Percentiles rank a stretch among this genome's conserved stretches.
These are phyloP conservation scores for Brachyhypopomus gauderio DNA, from an alignment of 2,113 vertebrate genomes.

Conservation along the genomic window DNA sequence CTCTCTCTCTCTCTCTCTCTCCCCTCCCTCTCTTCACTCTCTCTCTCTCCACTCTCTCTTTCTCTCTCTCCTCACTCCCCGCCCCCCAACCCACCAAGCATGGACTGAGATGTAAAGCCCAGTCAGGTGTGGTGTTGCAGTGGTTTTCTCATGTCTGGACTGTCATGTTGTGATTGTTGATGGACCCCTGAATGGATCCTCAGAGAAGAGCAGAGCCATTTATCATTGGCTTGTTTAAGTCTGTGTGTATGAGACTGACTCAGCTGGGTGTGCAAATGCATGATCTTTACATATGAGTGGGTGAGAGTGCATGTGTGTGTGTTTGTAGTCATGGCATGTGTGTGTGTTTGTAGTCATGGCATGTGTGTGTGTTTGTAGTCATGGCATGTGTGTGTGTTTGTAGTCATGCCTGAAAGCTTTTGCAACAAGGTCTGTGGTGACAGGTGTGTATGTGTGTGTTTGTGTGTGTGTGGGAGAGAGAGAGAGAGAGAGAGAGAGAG, in stretches of 20 bases:
- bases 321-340: slow-evolving; percentile 8
- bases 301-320: slow-evolving; percentile 1
- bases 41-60: not conserved
- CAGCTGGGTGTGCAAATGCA: not conserved
- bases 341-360: not conserved
- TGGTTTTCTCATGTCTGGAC: too few relatives aligned
- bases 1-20: too few relatives aligned
- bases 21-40: too few relatives aligned
- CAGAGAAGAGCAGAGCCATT: too few relatives aligned
- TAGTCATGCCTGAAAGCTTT: not conserved
- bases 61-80: not conserved
- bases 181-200: too few relatives aligned
- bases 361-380: slow-evolving; percentile 1
- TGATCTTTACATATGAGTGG: not conserved
- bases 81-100: too few relatives aligned
- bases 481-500: not conserved
- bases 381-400: slow-evolving; percentile 21
- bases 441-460: slow-evolving; percentile 8
- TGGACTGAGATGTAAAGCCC: too few relatives aligned
- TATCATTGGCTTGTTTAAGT: too few relatives aligned
- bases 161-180: too few relatives aligned
- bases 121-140: too few relatives aligned
- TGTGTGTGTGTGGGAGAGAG: not conserved
- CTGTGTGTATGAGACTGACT: not conserved
- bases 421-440: not conserved